Conservation (phyloP, 1,140 invertebrate species). For the Microplitis demolitor region DNA sequence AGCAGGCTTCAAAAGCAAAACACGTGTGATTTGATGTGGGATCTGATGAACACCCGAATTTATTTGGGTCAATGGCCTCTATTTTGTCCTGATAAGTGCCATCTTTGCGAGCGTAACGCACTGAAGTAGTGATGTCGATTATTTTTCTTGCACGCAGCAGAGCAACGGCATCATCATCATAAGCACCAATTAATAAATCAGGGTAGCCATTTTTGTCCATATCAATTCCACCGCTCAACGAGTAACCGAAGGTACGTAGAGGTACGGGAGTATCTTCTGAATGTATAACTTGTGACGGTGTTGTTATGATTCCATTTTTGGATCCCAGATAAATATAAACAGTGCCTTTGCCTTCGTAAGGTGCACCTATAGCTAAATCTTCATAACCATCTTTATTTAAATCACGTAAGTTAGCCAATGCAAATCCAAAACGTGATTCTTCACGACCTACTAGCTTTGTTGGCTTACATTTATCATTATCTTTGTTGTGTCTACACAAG, state of each 20-base stretch:
- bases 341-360: slow-evolving; percentile 82
- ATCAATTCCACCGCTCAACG: slow-evolving; percentile 86
- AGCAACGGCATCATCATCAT: slow-evolving; percentile 76
- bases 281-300: slow-evolving; percentile 76
- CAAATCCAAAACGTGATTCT: slow-evolving; percentile 77
- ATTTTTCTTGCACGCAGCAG: slow-evolving; percentile 82
- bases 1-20: slow-evolving; percentile 88
- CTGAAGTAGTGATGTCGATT: slow-evolving; percentile 74
- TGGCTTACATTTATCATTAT: slow-evolving; percentile 47
- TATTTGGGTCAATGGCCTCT: slow-evolving; percentile 81
- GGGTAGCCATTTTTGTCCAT: slow-evolving; percentile 91
- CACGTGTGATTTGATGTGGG: slow-evolving; percentile 74
- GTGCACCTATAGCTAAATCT: slow-evolving; percentile 90
- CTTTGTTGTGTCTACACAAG: slow-evolving; percentile 45
- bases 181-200: slow-evolving; percentile 88
- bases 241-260: slow-evolving; percentile 84
- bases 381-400: slow-evolving; percentile 89
- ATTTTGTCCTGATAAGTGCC: slow-evolving; percentile 62
- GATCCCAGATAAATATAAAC: slow-evolving; percentile 89
- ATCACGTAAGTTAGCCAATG: slow-evolving; percentile 85
- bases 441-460: slow-evolving; percentile 54
- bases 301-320: slow-evolving; percentile 71
- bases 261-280: slow-evolving; percentile 61
- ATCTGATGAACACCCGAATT: slow-evolving; percentile 72
- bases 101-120: slow-evolving; percentile 50